These are phyloP conservation scores for Sarcophaga peregrina DNA, from an alignment of 1,140 invertebrate species.

Conservation along the genomic window DNA sequence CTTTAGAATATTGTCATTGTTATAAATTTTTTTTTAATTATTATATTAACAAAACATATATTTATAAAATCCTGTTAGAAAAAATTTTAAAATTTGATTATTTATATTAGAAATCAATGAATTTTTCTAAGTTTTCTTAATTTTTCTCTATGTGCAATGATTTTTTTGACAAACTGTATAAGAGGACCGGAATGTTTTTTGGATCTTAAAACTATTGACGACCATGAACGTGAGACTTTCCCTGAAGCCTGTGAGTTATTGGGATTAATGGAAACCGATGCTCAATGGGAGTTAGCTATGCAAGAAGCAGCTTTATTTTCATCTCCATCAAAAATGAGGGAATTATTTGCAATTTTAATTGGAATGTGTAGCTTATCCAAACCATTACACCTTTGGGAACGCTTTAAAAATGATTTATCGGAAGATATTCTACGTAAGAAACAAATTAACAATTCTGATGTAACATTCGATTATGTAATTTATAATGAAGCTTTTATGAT, in stretches of 20 bases:
- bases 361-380: conserved; percentile 54
- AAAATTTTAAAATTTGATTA: too few relatives aligned
- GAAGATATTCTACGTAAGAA: conserved; percentile 51
- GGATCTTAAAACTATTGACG: conserved; percentile 62
- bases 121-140: too few relatives aligned
- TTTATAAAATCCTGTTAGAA: too few relatives aligned
- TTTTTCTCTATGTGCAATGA: too few relatives aligned
- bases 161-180: too few relatives aligned
- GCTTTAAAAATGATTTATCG: conserved; percentile 55
- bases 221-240: conserved; percentile 58
- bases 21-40: too few relatives aligned
- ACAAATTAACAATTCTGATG: too few relatives aligned
- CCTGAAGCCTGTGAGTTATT: conserved; percentile 59
- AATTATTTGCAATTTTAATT: conserved; percentile 41
- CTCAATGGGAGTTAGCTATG: conserved; percentile 18
- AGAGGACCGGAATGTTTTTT: conserved; percentile 62
- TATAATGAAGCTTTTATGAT: background rate
- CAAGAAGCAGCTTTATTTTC: background rate
- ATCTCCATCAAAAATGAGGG: background rate
- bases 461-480: background rate
- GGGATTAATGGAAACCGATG: conserved; percentile 45
- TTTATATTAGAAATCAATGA: too few relatives aligned
- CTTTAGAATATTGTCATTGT: too few relatives aligned
- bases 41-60: too few relatives aligned
- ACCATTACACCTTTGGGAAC: conserved; percentile 57